Percentiles rank a stretch among this genome's conserved stretches.
These are phyloP conservation scores for Phaethon lepturus DNA, from an alignment of 2,113 vertebrate genomes.

Conservation along the genomic window DNA sequence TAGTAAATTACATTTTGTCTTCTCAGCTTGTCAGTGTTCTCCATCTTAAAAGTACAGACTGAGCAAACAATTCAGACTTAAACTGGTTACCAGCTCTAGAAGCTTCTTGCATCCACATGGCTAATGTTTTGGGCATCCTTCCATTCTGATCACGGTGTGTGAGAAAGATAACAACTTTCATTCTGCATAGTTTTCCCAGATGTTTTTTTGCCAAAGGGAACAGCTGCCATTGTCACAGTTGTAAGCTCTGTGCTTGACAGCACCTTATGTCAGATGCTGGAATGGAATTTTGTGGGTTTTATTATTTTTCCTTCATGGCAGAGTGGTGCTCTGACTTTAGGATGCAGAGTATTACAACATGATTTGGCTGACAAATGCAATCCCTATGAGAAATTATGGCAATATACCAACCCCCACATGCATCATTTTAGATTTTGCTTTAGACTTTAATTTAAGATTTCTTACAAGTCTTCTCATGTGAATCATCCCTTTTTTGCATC, in stretches of 20 bases:
- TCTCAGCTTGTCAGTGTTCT: neutral
- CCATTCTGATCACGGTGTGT: slow-evolving; percentile 32
- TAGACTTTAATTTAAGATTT: slow-evolving; percentile 19
- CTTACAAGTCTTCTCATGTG: neutral
- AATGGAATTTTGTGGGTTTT: slow-evolving; percentile 25
- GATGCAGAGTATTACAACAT: neutral
- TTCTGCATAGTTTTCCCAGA: slow-evolving; percentile 62
- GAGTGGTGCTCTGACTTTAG: slow-evolving; percentile 11
- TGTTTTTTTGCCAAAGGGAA: slow-evolving; percentile 68
- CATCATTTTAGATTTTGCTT: slow-evolving; percentile 2
- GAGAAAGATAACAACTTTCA: slow-evolving; percentile 46
- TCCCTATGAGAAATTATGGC: neutral
- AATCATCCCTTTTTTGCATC: neutral
- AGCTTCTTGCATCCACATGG: slow-evolving; percentile 7
- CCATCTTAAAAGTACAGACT: neutral
- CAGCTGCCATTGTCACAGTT: slow-evolving; percentile 73
- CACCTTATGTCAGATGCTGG: slow-evolving; percentile 48
- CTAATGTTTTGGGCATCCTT: slow-evolving; percentile 50
- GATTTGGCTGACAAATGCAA: neutral
- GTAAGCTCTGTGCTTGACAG: slow-evolving; percentile 55
- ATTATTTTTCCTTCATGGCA: slow-evolving; percentile 9
- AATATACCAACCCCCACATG: neutral
- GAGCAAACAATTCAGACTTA: neutral
- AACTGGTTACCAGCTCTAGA: neutral
- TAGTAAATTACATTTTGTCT: neutral